Conservation (phyloP, 2,797 vertebrate species). For the Pseudochirops corinnae region DNA sequence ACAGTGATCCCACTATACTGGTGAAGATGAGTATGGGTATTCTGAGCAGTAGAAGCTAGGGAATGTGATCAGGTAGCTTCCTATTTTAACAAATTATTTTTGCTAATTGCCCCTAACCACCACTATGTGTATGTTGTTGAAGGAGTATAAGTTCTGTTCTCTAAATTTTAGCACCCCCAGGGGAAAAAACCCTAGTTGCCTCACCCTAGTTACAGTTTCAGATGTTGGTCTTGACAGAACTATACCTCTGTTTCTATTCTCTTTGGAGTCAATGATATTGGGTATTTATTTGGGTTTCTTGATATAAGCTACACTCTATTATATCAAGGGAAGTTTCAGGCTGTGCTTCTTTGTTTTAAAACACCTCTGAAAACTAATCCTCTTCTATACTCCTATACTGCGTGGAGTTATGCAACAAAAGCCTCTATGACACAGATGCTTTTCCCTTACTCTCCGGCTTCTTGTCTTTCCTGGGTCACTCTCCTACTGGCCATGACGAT, state of each 20-base stretch:
- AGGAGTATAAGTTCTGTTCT: background rate
- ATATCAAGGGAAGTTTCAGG: rapidly evolving
- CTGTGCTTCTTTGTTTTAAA: background rate
- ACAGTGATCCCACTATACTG: background rate
- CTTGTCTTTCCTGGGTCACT: background rate
- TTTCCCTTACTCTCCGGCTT: background rate
- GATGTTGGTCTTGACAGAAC: background rate
- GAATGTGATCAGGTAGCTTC: background rate
- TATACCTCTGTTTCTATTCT: rapidly evolving
- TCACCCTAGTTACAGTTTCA: rapidly evolving
- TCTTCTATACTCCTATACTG: background rate
- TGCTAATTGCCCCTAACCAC: background rate
- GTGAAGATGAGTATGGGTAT: background rate
- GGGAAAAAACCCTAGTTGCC: rapidly evolving
- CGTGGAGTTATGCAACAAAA: background rate
- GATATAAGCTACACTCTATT: background rate
- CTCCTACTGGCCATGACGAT: background rate
- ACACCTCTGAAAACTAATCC: background rate
- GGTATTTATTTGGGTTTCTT: background rate
- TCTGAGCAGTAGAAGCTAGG: background rate
- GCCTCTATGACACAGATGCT: background rate
- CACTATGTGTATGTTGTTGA: background rate
- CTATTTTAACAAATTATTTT: background rate
- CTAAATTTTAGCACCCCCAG: background rate
- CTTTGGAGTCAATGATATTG: rapidly evolving